Percentiles rank a stretch among this genome's conserved stretches.
Conservation (phyloP, 2,888 invertebrate species). For the Tryphoninae sp. region DNA sequence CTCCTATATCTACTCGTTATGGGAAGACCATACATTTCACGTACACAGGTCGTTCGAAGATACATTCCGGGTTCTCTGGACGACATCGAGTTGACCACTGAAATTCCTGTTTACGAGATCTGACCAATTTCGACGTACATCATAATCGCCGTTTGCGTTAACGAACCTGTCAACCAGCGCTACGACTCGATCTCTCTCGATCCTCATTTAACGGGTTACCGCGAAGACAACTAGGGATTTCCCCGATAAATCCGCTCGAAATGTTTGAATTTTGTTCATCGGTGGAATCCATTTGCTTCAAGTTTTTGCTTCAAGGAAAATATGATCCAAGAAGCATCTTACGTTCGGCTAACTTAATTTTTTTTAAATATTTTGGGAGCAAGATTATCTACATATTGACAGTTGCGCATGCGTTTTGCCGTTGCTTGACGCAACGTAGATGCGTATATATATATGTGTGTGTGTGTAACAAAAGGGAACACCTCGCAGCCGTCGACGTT, state of each 20-base stretch:
- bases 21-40: constrained; percentile 58
- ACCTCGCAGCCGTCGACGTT: constrained; percentile 39
- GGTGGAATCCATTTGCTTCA: background rate
- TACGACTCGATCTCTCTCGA: constrained; percentile 27
- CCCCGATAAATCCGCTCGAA: background rate
- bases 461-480: constrained; percentile 9
- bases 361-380: background rate
- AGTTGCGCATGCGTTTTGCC: background rate
- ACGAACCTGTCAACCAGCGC: constrained; percentile 53
- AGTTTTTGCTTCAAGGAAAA: background rate
- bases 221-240: constrained; percentile 28
- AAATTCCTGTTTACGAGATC: constrained; percentile 60
- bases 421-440: background rate
- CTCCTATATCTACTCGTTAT: constrained; percentile 41
- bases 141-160: constrained; percentile 56
- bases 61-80: constrained; percentile 46
- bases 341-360: background rate
- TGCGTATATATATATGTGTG: background rate
- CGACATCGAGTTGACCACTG: constrained; percentile 19
- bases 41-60: constrained; percentile 52
- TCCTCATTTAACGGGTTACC: constrained; percentile 45
- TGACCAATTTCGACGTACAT: constrained; percentile 55
- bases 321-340: too few relatives aligned
- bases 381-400: background rate
- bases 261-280: background rate